Evolutionary conservation across 2,113 vertebrate species (phyloP).

Genomic region (Amphilophus citrinellus): DNA sequence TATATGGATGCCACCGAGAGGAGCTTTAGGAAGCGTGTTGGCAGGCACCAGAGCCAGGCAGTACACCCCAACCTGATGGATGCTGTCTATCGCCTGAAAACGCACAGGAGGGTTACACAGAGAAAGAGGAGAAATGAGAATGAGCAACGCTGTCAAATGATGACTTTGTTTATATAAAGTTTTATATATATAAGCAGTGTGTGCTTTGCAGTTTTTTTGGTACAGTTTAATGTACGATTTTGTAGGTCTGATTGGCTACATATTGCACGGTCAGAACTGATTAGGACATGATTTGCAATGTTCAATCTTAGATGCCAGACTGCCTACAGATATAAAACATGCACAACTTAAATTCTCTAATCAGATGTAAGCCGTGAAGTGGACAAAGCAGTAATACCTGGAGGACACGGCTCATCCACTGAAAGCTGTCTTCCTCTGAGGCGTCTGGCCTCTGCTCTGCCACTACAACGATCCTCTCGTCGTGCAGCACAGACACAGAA

Average conservation of each 20-base stretch:
- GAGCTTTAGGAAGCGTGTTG: slow-evolving; percentile 96
- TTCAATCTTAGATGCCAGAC: neutral
- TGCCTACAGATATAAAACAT: neutral
- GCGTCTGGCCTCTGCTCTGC: slow-evolving; percentile 96
- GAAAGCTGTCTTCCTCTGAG: slow-evolving; percentile 97
- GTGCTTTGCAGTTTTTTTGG: neutral
- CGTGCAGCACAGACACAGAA: slow-evolving; percentile 92
- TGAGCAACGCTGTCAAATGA: neutral
- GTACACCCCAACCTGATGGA: slow-evolving; percentile 97
- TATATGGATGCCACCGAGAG: slow-evolving; percentile 94
- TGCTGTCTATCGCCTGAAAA: slow-evolving; percentile 93
- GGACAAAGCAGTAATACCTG: slow-evolving; percentile 82
- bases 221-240: neutral
- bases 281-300: neutral
- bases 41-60: slow-evolving; percentile 96
- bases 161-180: neutral
- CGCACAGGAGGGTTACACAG: neutral
- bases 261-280: neutral
- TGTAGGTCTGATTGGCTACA: neutral
- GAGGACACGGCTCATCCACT: slow-evolving; percentile 98
- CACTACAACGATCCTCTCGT: slow-evolving; percentile 94
- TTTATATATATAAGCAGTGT: neutral
- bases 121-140: neutral
- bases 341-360: neutral
- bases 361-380: neutral